Base-by-base conservation (phyloP, 1,140 invertebrate genomes). In the Whitmania pigra region DNA sequence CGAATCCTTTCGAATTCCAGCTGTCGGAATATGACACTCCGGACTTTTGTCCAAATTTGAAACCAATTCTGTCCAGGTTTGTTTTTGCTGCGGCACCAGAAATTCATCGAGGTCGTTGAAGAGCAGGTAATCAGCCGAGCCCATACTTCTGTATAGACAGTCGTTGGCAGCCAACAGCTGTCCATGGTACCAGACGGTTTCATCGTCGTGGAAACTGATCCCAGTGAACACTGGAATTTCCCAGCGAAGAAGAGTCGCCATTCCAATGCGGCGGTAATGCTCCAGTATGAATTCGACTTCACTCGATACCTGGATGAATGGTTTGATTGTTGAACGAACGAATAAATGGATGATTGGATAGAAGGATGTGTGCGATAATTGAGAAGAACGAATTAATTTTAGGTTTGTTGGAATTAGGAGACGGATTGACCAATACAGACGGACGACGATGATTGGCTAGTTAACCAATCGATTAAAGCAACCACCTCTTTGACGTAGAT, bases 81-180 rank as follows among this genome's bases (percentile, higher is more conserved):
- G 43, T n/a, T n/a, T 29, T 25, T 27, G 55, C 20, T 71, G 53
- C 43, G 69, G 68, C 36, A 73, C 29, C 18, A 74, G 53, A 69
- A 81, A 77, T 75, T 82, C 81, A 74, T 82, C 81, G 20, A 81
- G 69, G 69, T 82, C 81, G 69, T 78, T 72, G 73, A 82, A 81
- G n/a, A 77, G 76, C 31, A 80, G 66, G 74, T 77, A 80, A 63
- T 78, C 73, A 74, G 76, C 79, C 9, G 71, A 69, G 11, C 73
- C 75, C 78, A 81, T 80, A 53, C 77, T 77, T 53, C 77, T 72
- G 73, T 81, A 79, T 1, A 81, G 74, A 73, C 81, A 82, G 73
- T 82, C 79, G 69, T 82, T 80, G 67, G 80, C 76, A 15, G 80
- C 75, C 25, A 79, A 36, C 31, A 79, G 74, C 70, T 82, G 81